phyloP scores from a whole-genome alignment of 1,140 invertebrate genomes.

The Geopemphigus sp. region DNA sequence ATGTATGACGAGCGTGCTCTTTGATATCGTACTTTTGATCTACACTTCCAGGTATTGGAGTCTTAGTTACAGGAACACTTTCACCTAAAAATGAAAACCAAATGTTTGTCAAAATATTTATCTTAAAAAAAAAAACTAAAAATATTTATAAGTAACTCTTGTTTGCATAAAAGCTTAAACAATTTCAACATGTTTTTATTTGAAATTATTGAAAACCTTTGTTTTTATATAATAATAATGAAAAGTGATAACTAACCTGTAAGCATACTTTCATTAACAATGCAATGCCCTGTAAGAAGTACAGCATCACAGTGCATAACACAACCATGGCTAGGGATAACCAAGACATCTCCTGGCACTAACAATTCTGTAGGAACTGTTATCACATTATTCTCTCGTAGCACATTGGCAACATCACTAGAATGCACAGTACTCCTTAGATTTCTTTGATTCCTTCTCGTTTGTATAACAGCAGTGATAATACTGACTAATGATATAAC shows the following conservation, averaged over 20 bases:
- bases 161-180: too few species aligned
- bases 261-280: slow-evolving; percentile 95
- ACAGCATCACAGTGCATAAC: slow-evolving; percentile 88
- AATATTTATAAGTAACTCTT: too few species aligned
- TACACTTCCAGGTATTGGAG: slow-evolving; percentile 68
- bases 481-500: slow-evolving; percentile 85
- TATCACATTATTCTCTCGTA: slow-evolving; percentile 58
- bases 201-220: too few species aligned
- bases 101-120: not conserved
- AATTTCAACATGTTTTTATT: too few species aligned
- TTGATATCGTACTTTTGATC: slow-evolving; percentile 69
- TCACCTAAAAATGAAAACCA: slow-evolving; percentile 54
- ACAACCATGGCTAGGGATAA: slow-evolving; percentile 80
- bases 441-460: slow-evolving; percentile 74
- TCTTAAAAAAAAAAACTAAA: too few species aligned
- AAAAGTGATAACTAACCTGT: slow-evolving; percentile 66
- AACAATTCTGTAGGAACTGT: slow-evolving; percentile 62
- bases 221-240: too few species aligned
- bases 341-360: slow-evolving; percentile 91
- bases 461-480: slow-evolving; percentile 77
- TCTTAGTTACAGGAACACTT: slow-evolving; percentile 88
- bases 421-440: slow-evolving; percentile 69
- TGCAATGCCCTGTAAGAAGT: slow-evolving; percentile 81
- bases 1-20: slow-evolving; percentile 82
- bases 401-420: slow-evolving; percentile 63